Evolutionary conservation across 2,797 vertebrate species (phyloP), one percentile per base, ranked within the genome.

Genomic region (Pristis pectinata): DNA sequence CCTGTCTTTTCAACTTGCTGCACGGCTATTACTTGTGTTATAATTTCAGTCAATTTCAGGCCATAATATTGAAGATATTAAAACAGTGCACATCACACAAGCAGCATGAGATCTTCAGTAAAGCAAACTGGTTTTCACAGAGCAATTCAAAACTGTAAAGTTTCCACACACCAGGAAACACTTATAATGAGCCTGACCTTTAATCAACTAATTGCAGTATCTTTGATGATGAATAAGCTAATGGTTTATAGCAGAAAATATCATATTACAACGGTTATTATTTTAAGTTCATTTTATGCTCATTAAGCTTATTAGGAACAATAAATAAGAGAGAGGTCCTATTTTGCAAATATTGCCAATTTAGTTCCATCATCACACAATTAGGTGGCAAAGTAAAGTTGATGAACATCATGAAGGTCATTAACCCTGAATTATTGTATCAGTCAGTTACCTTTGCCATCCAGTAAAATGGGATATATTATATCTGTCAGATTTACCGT

Each of bases 341-440:
- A 94, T 74, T 94, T 76, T 94, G 92, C 92, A 94, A 95, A 96
- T 96, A 97, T 96, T 96, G 95, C 96, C 96, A 96, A 97, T 97
- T 97, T 97, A 96, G 96, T 95, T 95, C 95, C 96, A 96, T 96
- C 96, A 97, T 96, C 96, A 96, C 95, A 77, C 96, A 96, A 96
- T 97, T 97, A 97, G 96, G 95, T 96, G 95, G 95, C 95, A 96
- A 95, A 96, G 95, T 95, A 96, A 96, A 96, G 96, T 96, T 96
- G 96, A 96, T 96, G 97, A 96, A 95, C 95, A 11, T 95, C 96
- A 96, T 94, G 70, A 76, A 94, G 44, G 92, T 56, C 72, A 94
- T 94, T 94, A 94, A 76, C 70, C 92, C 70, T 94, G 92, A 94
- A 56, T 74, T 94, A 94, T 94, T 94, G 67, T 67, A 91, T 91